Conservation (phyloP, 2,888 invertebrate genomes). For the Synergus japonicus region DNA sequence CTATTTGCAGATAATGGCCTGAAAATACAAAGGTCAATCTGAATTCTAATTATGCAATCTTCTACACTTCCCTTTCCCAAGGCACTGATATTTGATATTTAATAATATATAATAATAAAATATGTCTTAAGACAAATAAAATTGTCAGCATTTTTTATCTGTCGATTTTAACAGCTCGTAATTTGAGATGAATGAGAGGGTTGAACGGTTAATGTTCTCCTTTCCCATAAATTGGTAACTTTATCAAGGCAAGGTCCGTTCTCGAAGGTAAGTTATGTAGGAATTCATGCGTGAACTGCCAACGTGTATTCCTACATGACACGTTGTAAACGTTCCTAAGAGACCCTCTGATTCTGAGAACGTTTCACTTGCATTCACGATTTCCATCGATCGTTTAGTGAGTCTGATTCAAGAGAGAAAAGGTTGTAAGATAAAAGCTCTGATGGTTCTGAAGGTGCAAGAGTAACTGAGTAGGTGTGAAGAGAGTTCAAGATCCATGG, state of each 20-base stretch:
- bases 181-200: conserved; percentile 9
- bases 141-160: background rate
- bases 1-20: too few relatives aligned
- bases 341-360: conserved; percentile 20
- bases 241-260: conserved; percentile 14
- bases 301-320: conserved; percentile 12
- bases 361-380: conserved; percentile 16
- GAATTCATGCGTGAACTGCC: conserved; percentile 17
- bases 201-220: conserved; percentile 13
- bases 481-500: conserved; percentile 28
- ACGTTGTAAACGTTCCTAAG: conserved; percentile 3
- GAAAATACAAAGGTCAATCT: too few relatives aligned
- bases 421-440: conserved; percentile 17
- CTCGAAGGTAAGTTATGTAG: background rate
- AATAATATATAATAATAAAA: background rate
- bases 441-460: conserved; percentile 14
- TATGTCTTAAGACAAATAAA: background rate
- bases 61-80: too few relatives aligned
- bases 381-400: conserved; percentile 8
- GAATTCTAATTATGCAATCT: too few relatives aligned
- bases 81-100: background rate
- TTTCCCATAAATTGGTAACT: conserved; percentile 32
- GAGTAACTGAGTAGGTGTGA: conserved; percentile 33
- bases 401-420: conserved; percentile 11
- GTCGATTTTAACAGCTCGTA: conserved; percentile 5